These are phyloP conservation scores for Cervus canadensis DNA, from an alignment of 2,113 vertebrate species.

Conservation along the genomic window DNA sequence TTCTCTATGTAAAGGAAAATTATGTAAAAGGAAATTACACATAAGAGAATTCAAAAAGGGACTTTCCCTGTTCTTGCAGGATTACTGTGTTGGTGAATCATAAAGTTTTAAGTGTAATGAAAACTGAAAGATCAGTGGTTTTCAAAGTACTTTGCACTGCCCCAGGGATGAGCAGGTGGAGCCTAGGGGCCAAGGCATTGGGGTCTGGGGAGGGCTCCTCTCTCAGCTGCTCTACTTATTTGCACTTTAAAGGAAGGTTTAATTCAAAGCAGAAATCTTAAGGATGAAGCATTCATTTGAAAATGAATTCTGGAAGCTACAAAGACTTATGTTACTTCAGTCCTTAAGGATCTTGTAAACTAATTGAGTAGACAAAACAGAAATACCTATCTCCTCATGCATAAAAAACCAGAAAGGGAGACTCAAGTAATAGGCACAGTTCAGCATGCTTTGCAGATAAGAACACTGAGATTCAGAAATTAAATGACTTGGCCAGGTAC, in stretches of 20 bases:
- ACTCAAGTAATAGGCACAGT: not conserved
- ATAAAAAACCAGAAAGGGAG: not conserved
- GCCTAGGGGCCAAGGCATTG: not conserved
- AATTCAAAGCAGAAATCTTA: not conserved
- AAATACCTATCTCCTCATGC: not conserved
- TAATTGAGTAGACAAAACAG: not conserved
- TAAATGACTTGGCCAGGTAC: not conserved
- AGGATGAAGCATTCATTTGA: not conserved
- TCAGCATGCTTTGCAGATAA: not conserved
- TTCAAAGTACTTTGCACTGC: not conserved
- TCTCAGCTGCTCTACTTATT: not conserved
- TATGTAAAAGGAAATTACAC: slow-evolving; percentile 31
- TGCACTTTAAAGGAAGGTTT: not conserved
- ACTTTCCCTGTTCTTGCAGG: not conserved
- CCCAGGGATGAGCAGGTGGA: not conserved
- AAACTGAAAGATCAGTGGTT: slow-evolving; percentile 2
- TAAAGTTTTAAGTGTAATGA: not conserved
- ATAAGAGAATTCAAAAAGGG: not conserved
- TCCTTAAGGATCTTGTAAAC: not conserved
- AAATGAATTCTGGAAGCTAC: not conserved
- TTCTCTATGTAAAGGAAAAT: not conserved
- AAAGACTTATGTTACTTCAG: not conserved
- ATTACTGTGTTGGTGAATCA: slow-evolving; percentile 24
- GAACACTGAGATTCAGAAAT: not conserved
- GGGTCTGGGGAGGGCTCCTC: not conserved